Evolutionary conservation across 2,113 vertebrate genomes (phyloP), one percentile per base, ranked within the genome.

Genomic region (western clawed frog (Xenopus tropicalis)): DNA sequence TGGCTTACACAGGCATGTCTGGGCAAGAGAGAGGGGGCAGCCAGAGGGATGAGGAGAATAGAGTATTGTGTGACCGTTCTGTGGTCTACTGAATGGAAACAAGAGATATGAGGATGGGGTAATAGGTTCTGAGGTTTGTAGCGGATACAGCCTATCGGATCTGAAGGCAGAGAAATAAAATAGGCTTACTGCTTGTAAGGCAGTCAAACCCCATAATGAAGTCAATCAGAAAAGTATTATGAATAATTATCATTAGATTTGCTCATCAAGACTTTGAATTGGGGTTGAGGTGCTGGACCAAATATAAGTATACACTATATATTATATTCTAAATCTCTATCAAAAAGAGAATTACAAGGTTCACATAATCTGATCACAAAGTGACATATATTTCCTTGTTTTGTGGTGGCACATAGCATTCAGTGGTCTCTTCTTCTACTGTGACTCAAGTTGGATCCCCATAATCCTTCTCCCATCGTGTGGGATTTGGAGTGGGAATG

Each of bases 151-250:
- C 71, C 19, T 23, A 57, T 66, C 21, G 20, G 52, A 48, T 66
- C 21, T 44, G 12, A 57, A 46, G 14, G 21, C 71, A 66, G 14
- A 24, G 61, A 57, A 67, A 72, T 72, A 23, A 73, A 73, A 73
- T 46, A 24, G 37, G 71, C 62, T 66, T 56, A 46, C 4, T 58
- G 51, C 71, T n/a, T 48, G 42, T 12, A 23, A 67, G 64, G 22
- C 54, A 23, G 29, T 8, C 14, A 21, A 23, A 19, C 61, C 22
- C 17, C 44, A 51, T 57, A 66, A 57, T 48, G 20, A 37, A 29
- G 63, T 25, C 42, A 24, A 66, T 66, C 19, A 16, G 44, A 20
- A 23, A 59, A 73, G 24, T 37, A 37, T 62, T 44, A 66, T 57
- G 43, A 72, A 52, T 13, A 48, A 25, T 6, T 10, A 9, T 24